Base-by-base conservation (phyloP, 2,888 invertebrate species). In the Stomorhina lunata region DNA sequence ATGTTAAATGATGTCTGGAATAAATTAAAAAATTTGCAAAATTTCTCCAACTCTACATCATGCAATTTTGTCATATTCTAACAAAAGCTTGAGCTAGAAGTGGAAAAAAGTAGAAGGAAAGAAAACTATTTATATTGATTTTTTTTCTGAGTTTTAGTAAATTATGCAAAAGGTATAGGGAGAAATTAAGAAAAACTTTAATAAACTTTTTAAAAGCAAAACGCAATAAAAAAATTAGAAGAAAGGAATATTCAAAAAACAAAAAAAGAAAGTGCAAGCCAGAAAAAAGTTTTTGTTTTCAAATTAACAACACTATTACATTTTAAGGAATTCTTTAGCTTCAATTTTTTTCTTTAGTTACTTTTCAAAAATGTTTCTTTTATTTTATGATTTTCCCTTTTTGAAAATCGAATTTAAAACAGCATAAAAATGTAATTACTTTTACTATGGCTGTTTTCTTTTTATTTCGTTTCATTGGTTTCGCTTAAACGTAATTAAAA, bases 1-100 rank as follows among this genome's bases (percentile, higher is more conserved):
- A 45, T 27, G 43, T 65, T 63, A 63, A 69, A 34, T 12, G 20
- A 22, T 63, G 73, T 69, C 55, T 75, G 53, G 22, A 17, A 75
- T 73, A 72, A 29, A 73, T 72, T 72, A 66, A 72, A 50, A 65
- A 71, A 4, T 45, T 20, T 17, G 32, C 2, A 17, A 43, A 5
- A 2, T 7, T 17, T 17, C 7, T 1, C 17, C 3, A 43, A 2
- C 6, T 34, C 34, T 7, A 2, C 17, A 20, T 0, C 5, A 1
- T 10, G 9, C 20, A 45, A 45, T 17, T 20, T 5, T 7, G 9
- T 4, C 17, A 45, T 17, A 17, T 43, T n/a, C n/a, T n/a, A n/a
- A n/a, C n/a, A 43, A 43, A 12, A 17, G 17, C 22, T 32, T 45
- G 29, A 63, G 20, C n/a, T 4, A 48, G 2, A n/a, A 37, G 6